Percentiles rank a stretch among this genome's conserved stretches.
phyloP scores from a whole-genome alignment of 2,113 vertebrate species.

The Cathartes aura region DNA sequence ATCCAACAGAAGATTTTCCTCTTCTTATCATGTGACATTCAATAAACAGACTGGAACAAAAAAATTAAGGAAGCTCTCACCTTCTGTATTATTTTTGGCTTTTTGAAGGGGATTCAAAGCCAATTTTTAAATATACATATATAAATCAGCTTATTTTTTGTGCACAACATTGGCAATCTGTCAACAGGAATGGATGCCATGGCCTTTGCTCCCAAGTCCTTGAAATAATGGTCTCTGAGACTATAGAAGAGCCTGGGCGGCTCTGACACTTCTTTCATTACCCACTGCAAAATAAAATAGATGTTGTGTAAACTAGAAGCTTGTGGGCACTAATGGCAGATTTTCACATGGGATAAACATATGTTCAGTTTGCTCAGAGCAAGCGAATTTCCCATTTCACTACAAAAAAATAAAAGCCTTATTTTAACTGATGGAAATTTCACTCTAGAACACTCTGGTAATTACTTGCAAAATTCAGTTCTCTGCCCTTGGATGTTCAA shows the following conservation, averaged over 20 bases:
- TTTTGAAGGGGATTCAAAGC: background rate
- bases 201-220: background rate
- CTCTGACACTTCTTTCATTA: conserved; percentile 30
- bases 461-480: conserved; percentile 1
- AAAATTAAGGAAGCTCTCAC: background rate
- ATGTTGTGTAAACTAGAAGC: conserved; percentile 57
- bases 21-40: background rate
- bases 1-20: background rate
- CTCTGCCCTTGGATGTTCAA: background rate
- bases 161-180: background rate
- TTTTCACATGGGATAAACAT: conserved; percentile 63
- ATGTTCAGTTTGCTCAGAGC: conserved; percentile 53
- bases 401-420: background rate
- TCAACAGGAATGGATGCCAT: background rate
- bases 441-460: background rate
- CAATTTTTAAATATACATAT: background rate
- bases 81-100: background rate
- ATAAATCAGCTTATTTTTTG: background rate
- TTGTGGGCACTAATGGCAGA: conserved; percentile 55
- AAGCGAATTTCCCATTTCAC: background rate
- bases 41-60: background rate
- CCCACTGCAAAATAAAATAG: conserved; percentile 39
- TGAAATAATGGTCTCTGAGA: background rate
- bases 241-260: background rate
- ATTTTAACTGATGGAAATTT: conserved; percentile 31